Evolutionary conservation across 2,888 invertebrate genomes (phyloP), one percentile per base, ranked within the genome.

Genomic region (Pseudococcus jackbeardsleyi): DNA sequence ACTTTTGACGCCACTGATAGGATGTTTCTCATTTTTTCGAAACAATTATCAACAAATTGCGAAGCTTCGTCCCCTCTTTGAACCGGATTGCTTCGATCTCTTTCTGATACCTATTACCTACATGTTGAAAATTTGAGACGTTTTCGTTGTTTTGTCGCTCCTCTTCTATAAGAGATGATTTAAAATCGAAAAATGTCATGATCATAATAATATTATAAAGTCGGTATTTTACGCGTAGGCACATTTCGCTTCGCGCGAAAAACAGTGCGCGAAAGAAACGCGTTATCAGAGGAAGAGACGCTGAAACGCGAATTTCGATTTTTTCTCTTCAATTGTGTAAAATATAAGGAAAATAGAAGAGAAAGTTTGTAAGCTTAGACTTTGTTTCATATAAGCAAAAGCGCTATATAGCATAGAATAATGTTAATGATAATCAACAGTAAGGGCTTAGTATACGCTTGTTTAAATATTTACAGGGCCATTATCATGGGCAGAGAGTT

Each of bases 391-490:
- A 88, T 79, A 72, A 88, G 88, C 88, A 19, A 79, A 54, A 77
- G 88, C 88, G 77, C 88, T 88, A 77, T 88, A 88, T 88, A 88
- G 88, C 88, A 88, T 88, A 82, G 88, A 86, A 88, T 88, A 88
- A 88, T 88, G 88, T 88, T 88, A 88, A 88, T 88, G 88, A 88
- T 88, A 88, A 88, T 88, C 88, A 88, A 88, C 88, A 88, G 88
- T 88, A 88, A 88, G 88, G 88, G 88, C 77, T 88, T 88, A 88
- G 88, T 88, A 88, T 88, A 88, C 88, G 88, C 88, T 79, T 88
- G 79, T 88, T 88, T 88, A 88, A 88, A 88, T 88, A 88, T 88
- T 88, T 88, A 88, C 88, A 88, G 82, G 88, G 82, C 88, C 88
- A 88, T 88, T 88, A 88, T 88, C 88, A 88, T 88, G 88, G 88